These are phyloP conservation scores for Nesidiocoris tenuis DNA, from an alignment of 2,888 invertebrate genomes.

Conservation along the genomic window DNA sequence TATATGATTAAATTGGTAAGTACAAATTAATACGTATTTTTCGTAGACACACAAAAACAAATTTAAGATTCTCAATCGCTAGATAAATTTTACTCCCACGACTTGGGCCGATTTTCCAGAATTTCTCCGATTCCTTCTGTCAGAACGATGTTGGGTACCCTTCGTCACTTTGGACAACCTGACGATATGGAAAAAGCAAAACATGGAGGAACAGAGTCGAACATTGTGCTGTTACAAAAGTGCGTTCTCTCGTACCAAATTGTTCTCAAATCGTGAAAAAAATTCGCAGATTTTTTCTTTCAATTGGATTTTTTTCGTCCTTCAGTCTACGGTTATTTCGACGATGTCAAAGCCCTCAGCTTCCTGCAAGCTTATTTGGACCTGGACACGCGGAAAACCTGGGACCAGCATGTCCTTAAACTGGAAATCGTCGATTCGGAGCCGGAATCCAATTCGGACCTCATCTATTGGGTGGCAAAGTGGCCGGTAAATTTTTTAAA, in stretches of 20 bases:
- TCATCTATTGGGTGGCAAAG: conserved; percentile 85
- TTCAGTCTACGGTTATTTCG: conserved; percentile 80
- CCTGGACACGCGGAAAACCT: conserved; percentile 70
- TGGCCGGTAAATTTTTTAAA: conserved; percentile 70
- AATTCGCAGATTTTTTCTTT: too few species aligned
- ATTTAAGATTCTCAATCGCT: too few species aligned
- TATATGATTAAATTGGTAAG: too few species aligned
- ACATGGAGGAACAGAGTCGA: conserved; percentile 58
- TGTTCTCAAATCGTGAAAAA: too few species aligned
- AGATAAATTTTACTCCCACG: too few species aligned
- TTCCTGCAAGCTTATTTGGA: conserved; percentile 82
- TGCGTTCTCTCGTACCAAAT: too few species aligned
- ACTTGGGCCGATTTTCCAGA: not conserved
- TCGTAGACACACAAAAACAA: too few species aligned
- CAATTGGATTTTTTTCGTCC: too few species aligned
- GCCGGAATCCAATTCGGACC: conserved; percentile 64
- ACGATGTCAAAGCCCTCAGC: conserved; percentile 74
- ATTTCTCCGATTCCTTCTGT: conserved; percentile 33
- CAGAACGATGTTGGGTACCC: conserved; percentile 63
- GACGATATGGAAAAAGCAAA: conserved; percentile 76
- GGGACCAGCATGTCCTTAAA: conserved; percentile 76
- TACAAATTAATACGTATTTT: too few species aligned
- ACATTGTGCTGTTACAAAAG: conserved; percentile 80
- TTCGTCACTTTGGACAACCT: conserved; percentile 78
- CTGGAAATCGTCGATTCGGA: conserved; percentile 70